Percentiles rank a stretch among this genome's conserved stretches.
Conservation (phyloP, 2,797 vertebrate species). For the Harpagifer antarcticus region DNA sequence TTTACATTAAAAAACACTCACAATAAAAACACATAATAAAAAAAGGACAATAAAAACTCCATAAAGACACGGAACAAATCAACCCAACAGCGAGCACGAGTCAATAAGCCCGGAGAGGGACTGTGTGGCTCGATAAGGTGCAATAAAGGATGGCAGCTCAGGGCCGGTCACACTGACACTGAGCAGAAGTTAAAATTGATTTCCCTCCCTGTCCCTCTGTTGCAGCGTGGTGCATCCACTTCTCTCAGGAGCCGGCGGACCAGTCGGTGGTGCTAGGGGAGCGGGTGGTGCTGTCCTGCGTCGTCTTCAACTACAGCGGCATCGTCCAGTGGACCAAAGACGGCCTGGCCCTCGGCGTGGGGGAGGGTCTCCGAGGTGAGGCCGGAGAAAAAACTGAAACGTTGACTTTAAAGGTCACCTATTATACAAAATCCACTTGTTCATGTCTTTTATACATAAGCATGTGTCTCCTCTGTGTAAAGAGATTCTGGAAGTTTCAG, state of each 20-base stretch:
- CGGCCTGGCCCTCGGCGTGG: conserved; percentile 93
- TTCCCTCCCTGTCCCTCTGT: conserved; percentile 50
- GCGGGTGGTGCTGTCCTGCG: conserved; percentile 90
- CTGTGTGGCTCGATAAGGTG: conserved; percentile 48
- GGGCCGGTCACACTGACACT: conserved; percentile 47
- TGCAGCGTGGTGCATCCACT: conserved; percentile 87
- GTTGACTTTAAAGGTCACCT: too few relatives aligned
- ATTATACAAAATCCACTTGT: too few relatives aligned
- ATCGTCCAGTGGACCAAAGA: conserved; percentile 99
- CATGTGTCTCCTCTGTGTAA: too few relatives aligned
- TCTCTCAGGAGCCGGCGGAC: conserved; percentile 94
- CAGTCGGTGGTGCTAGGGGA: conserved; percentile 95
- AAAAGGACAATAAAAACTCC: conserved; percentile 55
- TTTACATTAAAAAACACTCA: conserved; percentile 45
- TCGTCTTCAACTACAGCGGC: conserved; percentile 95
- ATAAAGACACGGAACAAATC: conserved; percentile 62
- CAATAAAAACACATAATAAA: conserved; percentile 49
- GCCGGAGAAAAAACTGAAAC: too few relatives aligned
- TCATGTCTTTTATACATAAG: too few relatives aligned
- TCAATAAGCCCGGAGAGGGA: conserved; percentile 52
- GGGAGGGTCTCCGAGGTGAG: conserved; percentile 93
- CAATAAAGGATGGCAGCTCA: conserved; percentile 71
- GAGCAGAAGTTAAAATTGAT: conserved; percentile 61
- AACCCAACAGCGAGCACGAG: conserved; percentile 37
- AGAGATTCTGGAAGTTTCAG: too few relatives aligned